Evolutionary conservation across 2,888 invertebrate species (phyloP).

Genomic region (Sarcophaga variegata): DNA sequence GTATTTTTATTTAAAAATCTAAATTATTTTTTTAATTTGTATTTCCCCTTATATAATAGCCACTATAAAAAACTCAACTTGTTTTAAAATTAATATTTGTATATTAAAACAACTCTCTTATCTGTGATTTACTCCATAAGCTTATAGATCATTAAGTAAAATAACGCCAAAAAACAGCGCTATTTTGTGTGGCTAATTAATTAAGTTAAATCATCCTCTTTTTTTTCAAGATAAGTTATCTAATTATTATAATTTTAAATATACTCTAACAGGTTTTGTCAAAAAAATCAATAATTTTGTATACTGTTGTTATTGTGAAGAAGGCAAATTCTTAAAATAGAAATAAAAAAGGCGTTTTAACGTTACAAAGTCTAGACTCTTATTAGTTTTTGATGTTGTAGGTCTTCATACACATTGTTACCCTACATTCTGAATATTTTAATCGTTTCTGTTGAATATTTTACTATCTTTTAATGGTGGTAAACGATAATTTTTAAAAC

Average conservation of each 20-base stretch:
- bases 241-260: conserved; percentile 25
- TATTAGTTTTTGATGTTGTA: conserved; percentile 8
- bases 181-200: conserved; percentile 45
- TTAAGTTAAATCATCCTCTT: conserved; percentile 36
- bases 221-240: conserved; percentile 6
- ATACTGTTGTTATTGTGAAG: background rate
- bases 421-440: background rate
- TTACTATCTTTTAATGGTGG: too few relatives aligned
- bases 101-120: too few relatives aligned
- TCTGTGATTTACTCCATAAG: background rate
- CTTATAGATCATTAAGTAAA: conserved; percentile 35
- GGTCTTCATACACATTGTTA: conserved; percentile 22
- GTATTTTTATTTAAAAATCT: too few relatives aligned
- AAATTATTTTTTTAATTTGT: background rate
- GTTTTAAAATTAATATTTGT: too few relatives aligned
- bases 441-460: background rate
- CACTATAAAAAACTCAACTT: too few relatives aligned
- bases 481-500: too few relatives aligned
- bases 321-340: background rate
- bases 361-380: conserved; percentile 58
- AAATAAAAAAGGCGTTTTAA: background rate
- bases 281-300: conserved; percentile 42
- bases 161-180: conserved; percentile 38
- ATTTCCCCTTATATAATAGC: background rate
- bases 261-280: background rate